These are phyloP conservation scores for Liasis olivaceus DNA, from an alignment of 2,797 vertebrate genomes.

Conservation along the genomic window DNA sequence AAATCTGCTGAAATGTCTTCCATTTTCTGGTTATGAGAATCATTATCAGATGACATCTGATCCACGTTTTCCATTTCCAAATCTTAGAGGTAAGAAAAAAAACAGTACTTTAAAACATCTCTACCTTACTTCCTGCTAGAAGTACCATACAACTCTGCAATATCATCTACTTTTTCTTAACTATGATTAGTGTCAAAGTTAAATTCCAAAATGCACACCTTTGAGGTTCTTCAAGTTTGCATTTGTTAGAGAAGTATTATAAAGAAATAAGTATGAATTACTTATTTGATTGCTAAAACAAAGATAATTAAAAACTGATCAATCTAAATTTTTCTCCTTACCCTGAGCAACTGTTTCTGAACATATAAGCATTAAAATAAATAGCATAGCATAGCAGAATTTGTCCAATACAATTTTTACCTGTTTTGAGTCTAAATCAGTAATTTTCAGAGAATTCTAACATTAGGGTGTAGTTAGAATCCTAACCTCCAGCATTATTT, in stretches of 20 bases:
- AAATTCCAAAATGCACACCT: not conserved
- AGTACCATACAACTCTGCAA: not conserved
- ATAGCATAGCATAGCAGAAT: not conserved
- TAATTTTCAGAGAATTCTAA: not conserved
- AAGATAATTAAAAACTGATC: not conserved
- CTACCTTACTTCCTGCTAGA: not conserved
- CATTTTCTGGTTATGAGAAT: constrained; percentile 69
- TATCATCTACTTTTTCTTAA: constrained; percentile 4
- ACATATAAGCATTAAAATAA: not conserved
- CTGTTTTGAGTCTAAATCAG: not conserved
- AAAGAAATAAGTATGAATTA: not conserved
- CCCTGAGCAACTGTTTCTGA: not conserved
- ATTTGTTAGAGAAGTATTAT: not conserved
- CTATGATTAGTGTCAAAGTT: not conserved
- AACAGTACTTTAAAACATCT: not conserved
- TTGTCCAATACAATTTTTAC: not conserved
- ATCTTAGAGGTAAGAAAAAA: constrained; percentile 60
- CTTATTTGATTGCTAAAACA: not conserved
- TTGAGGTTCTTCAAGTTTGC: not conserved
- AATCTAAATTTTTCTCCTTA: not conserved
- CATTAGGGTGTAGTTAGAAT: not conserved
- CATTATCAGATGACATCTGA: constrained; percentile 72
- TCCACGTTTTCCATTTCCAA: constrained; percentile 76
- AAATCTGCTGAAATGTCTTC: constrained; percentile 62
- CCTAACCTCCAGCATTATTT: not conserved